Evolutionary conservation across 30 jellyfish, hydroid and myxozoan genomes (phyloP), one percentile per base, ranked within the genome.

Genomic region (Morbakka virulenta): DNA sequence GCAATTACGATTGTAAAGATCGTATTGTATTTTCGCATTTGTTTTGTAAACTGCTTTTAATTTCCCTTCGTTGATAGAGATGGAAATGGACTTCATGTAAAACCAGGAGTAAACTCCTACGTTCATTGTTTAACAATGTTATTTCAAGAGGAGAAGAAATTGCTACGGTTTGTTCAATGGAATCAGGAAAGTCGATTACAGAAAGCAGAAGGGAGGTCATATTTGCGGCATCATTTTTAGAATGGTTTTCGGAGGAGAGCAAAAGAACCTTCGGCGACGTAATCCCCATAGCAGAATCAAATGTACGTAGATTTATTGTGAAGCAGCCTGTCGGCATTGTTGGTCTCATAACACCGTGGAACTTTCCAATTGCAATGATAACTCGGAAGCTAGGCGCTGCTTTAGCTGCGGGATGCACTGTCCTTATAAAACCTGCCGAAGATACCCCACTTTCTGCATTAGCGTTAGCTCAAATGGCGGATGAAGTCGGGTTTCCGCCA

Each of bases 301-400:
- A 74, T 3, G 23, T 20, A 26, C 78, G 86, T 29, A 72, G 85
- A 9, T 32, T 87, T 29, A 30, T 80, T 12, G 12, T 72, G 17
- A 72, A 79, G 48, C 95, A 87, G 32, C 96, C 96, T 23, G 91
- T 80, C 21, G 96, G 96, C 35, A 86, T 70, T 12, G 79, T 75
- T 69, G 96, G 91, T 11, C n/a, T 87, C 82, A 87, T 87, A 17
- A 80, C 96, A 3, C 96, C 96, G 9, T 87, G 96, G 96, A 87
- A 87, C 50, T 87, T 82, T 69, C 96, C 96, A 11, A 21, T 87
- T 6, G 91, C 85, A 2, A 82, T 80, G 91, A 82, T 87, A 6
- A 63, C 95, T n/a, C 23, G 95, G 13, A 79, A 83, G 31, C 21
- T 87, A 0, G 96, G 96, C 14, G 86, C 96, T 14, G 91, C 95